phyloP scores from a whole-genome alignment of 2,113 vertebrate genomes.

The Phainopepla nitens region DNA sequence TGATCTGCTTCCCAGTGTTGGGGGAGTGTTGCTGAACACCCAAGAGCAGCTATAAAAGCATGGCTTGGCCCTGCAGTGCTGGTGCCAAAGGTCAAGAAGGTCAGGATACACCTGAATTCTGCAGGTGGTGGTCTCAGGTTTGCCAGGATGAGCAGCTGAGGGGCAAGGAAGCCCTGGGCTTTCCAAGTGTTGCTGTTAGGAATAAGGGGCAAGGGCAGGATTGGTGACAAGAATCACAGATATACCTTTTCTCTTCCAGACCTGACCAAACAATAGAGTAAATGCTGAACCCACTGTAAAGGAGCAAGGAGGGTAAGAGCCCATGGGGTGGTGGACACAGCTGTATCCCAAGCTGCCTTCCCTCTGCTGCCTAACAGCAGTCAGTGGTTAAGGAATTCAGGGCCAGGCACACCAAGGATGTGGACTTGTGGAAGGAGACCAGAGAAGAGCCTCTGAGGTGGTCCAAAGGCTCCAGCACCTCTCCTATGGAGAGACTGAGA shows the following conservation, averaged over 20 bases:
- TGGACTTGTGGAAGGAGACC: background rate
- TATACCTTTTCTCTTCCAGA: background rate
- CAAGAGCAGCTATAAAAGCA: background rate
- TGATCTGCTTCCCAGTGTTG: background rate
- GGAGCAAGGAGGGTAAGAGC: background rate
- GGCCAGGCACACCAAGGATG: background rate
- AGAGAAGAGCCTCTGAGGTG: background rate
- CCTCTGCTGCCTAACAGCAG: background rate
- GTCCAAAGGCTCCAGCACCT: background rate
- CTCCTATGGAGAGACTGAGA: background rate
- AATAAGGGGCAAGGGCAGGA: background rate
- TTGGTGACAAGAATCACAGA: background rate
- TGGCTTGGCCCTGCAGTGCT: background rate
- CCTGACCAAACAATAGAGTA: background rate
- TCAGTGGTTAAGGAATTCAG: background rate
- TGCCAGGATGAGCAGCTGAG: background rate
- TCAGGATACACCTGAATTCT: background rate
- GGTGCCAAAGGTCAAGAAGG: background rate
- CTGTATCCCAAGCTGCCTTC: background rate
- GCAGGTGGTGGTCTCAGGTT: background rate
- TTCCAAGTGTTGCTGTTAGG: background rate
- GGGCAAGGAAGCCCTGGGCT: background rate
- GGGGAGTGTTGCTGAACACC: background rate
- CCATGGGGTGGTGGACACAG: background rate
- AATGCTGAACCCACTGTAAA: background rate